Percentiles rank a stretch among this genome's conserved stretches.
Evolutionary conservation across 2,888 invertebrate species (phyloP).

Genomic region (Drosophila buzzatii): DNA sequence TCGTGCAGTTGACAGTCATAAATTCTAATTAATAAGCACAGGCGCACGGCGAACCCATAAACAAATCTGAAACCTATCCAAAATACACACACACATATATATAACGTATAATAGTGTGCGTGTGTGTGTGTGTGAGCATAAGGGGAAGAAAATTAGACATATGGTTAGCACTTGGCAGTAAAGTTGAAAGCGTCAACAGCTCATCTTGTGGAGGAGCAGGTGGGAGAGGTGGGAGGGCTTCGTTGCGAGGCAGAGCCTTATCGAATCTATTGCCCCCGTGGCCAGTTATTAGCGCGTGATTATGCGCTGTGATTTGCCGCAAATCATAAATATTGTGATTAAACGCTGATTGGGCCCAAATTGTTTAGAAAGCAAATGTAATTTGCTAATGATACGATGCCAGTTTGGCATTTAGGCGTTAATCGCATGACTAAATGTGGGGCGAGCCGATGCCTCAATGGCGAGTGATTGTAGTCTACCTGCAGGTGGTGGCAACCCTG

Average conservation of each 20-base stretch:
- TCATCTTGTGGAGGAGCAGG: slow-evolving; percentile 18
- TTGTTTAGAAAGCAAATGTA: background rate
- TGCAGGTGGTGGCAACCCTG: slow-evolving; percentile 9
- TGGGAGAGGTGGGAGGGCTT: background rate
- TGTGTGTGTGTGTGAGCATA: background rate
- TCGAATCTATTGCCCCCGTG: slow-evolving; percentile 17
- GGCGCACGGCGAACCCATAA: slow-evolving; percentile 41
- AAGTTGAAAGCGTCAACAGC: slow-evolving; percentile 26
- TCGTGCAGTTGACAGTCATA: slow-evolving; percentile 52
- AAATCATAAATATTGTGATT: slow-evolving; percentile 62
- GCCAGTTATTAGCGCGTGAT: slow-evolving; percentile 68
- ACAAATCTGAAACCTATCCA: slow-evolving; percentile 34
- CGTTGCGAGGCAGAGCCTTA: background rate
- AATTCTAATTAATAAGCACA: slow-evolving; percentile 73
- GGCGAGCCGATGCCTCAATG: background rate
- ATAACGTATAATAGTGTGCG: background rate
- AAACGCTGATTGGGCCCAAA: slow-evolving; percentile 32
- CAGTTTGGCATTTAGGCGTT: slow-evolving; percentile 9
- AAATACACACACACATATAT: background rate
- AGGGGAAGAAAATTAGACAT: slow-evolving; percentile 12
- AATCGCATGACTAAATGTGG: background rate
- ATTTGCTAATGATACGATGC: background rate
- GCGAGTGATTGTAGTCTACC: slow-evolving; percentile 11
- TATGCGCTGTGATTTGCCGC: slow-evolving; percentile 57
- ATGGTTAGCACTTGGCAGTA: slow-evolving; percentile 25